phyloP scores from a whole-genome alignment of 2,113 vertebrate species.

The Pseudonaja textilis region DNA sequence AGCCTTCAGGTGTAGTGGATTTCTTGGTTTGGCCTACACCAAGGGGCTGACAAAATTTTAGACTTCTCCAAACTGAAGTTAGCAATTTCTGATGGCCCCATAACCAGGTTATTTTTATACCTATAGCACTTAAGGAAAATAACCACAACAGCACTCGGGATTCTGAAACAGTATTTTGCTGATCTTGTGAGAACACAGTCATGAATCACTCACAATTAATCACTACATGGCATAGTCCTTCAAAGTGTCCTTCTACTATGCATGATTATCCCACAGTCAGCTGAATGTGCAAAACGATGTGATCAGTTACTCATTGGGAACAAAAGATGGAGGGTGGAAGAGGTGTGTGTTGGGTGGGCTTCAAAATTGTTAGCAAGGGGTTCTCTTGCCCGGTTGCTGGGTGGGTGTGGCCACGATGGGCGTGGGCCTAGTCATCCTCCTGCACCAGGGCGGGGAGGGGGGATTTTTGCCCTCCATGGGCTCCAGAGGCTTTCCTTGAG shows the following conservation, averaged over 20 bases:
- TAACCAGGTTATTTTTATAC: neutral
- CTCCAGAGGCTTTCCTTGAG: no score
- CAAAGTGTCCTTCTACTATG: neutral
- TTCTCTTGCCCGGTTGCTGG: no score
- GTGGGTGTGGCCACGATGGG: no score
- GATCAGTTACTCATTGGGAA: neutral
- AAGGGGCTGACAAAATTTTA: neutral
- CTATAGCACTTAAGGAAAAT: neutral
- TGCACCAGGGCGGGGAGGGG: no score
- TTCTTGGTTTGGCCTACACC: neutral
- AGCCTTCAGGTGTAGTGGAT: neutral
- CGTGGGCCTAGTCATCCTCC: no score
- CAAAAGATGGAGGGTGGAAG: neutral
- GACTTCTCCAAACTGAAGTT: neutral
- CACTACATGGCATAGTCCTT: neutral
- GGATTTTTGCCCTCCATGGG: no score
- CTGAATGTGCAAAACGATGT: neutral
- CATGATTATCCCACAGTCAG: neutral
- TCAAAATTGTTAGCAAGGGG: no score
- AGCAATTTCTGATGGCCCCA: neutral
- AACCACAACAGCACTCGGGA: neutral
- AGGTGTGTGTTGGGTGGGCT: neutral
- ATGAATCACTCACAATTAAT: neutral
- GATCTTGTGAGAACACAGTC: neutral
- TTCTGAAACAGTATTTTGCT: neutral